A percentile compares a stretch with the other conserved stretches of the same genome.
Evolutionary conservation across 2,888 invertebrate genomes (phyloP).

Genomic region (Euplagia quadripunctaria): DNA sequence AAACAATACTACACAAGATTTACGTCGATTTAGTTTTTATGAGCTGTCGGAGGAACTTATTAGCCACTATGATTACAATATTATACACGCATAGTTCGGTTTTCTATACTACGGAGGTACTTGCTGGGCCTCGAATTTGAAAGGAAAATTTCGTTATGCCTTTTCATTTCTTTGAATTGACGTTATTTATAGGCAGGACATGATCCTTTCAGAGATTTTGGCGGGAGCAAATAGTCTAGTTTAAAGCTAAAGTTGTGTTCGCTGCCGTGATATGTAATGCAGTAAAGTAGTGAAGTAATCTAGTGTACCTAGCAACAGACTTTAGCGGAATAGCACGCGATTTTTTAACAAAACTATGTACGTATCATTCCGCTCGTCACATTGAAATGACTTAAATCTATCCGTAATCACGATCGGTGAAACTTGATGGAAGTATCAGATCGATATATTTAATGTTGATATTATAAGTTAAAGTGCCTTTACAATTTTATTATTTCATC

Average conservation of each 20-base stretch:
- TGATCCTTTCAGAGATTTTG: neutral
- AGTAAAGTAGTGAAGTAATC: neutral
- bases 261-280: neutral
- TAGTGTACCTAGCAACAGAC: neutral
- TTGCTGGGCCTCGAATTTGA: neutral
- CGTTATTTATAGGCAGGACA: neutral
- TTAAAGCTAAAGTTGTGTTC: neutral
- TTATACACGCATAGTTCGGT: neutral
- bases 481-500: no score
- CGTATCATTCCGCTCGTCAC: no score
- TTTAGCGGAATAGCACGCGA: neutral
- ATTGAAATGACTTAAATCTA: no score
- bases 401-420: no score
- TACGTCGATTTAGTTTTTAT: neutral
- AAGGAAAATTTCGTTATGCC: neutral
- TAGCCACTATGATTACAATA: neutral
- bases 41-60: neutral
- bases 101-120: neutral
- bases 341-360: no score
- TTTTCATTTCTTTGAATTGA: neutral
- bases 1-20: neutral
- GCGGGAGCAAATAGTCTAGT: neutral
- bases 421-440: no score
- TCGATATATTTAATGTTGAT: no score
- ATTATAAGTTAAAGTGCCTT: no score